Evolutionary conservation across 2,113 vertebrate species (phyloP).

Genomic region (Catharus minimus): DNA sequence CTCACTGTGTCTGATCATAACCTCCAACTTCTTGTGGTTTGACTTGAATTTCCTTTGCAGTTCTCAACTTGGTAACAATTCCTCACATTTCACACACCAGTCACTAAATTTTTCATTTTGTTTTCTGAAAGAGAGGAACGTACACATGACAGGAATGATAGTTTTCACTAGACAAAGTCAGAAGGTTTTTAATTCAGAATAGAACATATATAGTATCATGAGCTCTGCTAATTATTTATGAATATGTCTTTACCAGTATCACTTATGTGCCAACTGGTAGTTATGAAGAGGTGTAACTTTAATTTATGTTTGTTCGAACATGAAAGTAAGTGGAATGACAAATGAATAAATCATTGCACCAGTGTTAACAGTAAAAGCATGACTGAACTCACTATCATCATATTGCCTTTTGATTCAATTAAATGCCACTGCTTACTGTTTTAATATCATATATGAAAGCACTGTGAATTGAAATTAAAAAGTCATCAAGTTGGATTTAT

Average conservation of each 20-base stretch:
- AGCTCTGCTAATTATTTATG: background rate
- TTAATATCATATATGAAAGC: background rate
- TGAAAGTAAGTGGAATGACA: background rate
- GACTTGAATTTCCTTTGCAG: background rate
- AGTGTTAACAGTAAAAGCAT: constrained; percentile 1
- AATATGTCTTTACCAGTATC: background rate
- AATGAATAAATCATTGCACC: constrained; percentile 3
- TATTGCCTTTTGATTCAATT: background rate
- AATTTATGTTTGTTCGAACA: constrained; percentile 14
- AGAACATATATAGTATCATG: background rate
- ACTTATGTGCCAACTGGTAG: background rate
- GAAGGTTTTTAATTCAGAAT: background rate
- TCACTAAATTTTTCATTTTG: background rate
- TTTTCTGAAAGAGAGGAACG: background rate
- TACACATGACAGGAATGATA: background rate
- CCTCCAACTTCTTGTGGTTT: background rate
- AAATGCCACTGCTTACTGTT: background rate
- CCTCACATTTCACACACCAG: background rate
- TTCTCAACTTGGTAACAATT: background rate
- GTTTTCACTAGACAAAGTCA: background rate
- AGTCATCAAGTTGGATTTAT: background rate
- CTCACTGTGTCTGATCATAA: background rate
- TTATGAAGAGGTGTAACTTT: background rate
- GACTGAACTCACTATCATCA: background rate
- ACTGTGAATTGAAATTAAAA: background rate